Conservation (phyloP, 64 coral and sea anemone species). For the Trachythela sp. region DNA sequence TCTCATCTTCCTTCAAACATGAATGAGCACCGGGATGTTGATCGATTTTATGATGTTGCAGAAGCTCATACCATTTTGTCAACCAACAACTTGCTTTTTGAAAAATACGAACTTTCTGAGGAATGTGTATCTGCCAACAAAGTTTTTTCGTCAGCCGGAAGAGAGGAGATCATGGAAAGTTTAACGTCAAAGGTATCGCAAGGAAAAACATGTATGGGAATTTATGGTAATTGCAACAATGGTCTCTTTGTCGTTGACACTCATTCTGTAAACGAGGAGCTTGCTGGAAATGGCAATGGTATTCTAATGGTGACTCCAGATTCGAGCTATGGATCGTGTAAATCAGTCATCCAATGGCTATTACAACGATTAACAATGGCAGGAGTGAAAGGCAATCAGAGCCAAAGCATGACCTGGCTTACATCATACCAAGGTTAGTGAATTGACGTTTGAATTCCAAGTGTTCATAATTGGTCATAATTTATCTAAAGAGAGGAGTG, state of each 20-base stretch:
- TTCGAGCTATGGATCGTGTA: background rate
- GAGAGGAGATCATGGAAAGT: background rate
- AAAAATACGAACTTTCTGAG: background rate
- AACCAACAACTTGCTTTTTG: background rate
- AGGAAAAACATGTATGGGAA: background rate
- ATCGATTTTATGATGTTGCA: background rate
- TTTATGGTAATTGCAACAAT: background rate
- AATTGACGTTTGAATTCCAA: no score
- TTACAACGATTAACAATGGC: background rate
- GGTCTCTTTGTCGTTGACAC: background rate
- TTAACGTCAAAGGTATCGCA: background rate
- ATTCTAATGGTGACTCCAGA: background rate
- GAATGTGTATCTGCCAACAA: background rate
- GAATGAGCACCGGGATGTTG: background rate
- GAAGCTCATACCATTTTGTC: background rate
- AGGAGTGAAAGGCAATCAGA: background rate
- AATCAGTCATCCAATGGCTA: background rate
- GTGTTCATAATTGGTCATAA: no score
- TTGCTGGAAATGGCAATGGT: background rate
- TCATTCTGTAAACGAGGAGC: background rate
- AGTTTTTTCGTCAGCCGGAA: background rate
- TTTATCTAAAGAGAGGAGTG: no score
- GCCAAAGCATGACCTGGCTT: background rate
- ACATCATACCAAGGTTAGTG: background rate
- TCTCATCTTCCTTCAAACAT: background rate